These are phyloP conservation scores for Gerris lacustris DNA, from an alignment of 2,888 invertebrate species.

Conservation along the genomic window DNA sequence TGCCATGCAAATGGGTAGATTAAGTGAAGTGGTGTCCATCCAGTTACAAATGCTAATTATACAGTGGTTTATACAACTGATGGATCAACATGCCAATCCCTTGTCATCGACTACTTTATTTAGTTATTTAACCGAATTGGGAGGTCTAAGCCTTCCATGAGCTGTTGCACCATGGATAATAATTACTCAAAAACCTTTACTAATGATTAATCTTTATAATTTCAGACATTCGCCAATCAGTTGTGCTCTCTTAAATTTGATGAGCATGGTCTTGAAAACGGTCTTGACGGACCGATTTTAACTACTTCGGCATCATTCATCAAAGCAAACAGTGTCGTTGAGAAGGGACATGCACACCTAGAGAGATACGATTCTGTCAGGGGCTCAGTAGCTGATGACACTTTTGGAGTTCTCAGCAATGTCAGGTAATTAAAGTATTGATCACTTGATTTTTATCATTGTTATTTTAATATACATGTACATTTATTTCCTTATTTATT, in stretches of 20 bases:
- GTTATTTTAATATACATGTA: no score
- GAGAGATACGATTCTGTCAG: slow-evolving; percentile 48
- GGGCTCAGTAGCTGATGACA: slow-evolving; percentile 63
- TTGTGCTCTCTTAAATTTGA: slow-evolving; percentile 61
- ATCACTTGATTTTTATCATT: neutral
- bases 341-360: slow-evolving; percentile 48
- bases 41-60: no score
- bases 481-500: no score
- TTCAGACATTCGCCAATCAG: slow-evolving; percentile 60
- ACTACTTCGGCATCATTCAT: slow-evolving; percentile 79
- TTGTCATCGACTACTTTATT: no score
- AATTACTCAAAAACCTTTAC: no score
- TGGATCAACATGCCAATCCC: no score
- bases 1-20: no score
- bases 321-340: slow-evolving; percentile 77
- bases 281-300: slow-evolving; percentile 37
- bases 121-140: no score
- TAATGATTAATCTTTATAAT: slow-evolving; percentile 5
- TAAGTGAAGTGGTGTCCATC: no score
- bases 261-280: slow-evolving; percentile 42
- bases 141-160: no score
- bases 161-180: no score
- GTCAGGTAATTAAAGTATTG: slow-evolving; percentile 48
- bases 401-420: slow-evolving; percentile 82
- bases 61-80: no score